phyloP scores from a whole-genome alignment of 2,113 vertebrate species.

The Columbina picui region DNA sequence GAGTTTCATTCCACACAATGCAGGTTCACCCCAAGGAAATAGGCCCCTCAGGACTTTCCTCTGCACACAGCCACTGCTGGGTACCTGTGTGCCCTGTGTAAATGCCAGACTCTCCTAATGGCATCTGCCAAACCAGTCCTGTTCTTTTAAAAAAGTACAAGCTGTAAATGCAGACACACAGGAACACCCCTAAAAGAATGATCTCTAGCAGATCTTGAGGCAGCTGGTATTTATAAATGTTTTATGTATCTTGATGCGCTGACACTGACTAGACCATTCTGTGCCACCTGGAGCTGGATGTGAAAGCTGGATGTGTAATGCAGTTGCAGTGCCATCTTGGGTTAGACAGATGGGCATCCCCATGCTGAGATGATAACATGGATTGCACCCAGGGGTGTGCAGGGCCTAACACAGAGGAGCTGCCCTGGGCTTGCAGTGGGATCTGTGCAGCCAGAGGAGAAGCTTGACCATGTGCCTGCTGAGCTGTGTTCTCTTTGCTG shows the following conservation, averaged over 20 bases:
- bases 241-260: neutral
- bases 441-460: neutral
- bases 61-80: accelerated
- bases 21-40: neutral
- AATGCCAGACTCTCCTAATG: neutral
- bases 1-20: neutral
- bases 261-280: neutral
- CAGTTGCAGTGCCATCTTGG: neutral
- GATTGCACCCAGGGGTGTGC: neutral
- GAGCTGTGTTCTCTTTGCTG: neutral
- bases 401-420: neutral
- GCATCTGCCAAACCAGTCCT: neutral
- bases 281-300: neutral
- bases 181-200: neutral
- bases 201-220: neutral
- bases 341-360: neutral
- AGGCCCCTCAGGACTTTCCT: neutral
- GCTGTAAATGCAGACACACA: neutral
- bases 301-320: neutral
- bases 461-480: neutral
- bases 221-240: slow-evolving; percentile 24
- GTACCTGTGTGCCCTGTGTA: neutral
- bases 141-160: slow-evolving; percentile 3
- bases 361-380: accelerated
- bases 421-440: neutral